These are phyloP conservation scores for Arnoldichthys spilopterus DNA, from an alignment of 2,797 vertebrate genomes.

Conservation along the genomic window DNA sequence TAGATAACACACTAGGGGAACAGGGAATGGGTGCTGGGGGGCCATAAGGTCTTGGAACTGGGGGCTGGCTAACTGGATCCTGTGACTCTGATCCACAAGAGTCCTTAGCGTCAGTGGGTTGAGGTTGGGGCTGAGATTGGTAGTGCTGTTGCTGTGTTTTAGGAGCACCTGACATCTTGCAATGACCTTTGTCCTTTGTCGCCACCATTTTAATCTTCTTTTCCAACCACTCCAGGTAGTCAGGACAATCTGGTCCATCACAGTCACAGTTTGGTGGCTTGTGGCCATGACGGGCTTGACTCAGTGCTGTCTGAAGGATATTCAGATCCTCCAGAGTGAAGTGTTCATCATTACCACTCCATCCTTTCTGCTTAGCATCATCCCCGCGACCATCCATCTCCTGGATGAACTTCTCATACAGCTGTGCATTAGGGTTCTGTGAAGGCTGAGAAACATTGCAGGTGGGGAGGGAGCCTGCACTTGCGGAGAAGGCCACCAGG, in stretches of 20 bases:
- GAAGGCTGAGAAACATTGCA: conserved; percentile 66
- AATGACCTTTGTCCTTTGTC: conserved; percentile 70
- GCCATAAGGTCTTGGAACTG: conserved; percentile 63
- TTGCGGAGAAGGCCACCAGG: conserved; percentile 92
- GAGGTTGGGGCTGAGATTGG: conserved; percentile 64
- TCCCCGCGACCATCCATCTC: conserved; percentile 81
- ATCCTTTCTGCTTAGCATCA: conserved; percentile 57
- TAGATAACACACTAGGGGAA: conserved; percentile 91
- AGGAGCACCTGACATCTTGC: conserved; percentile 66
- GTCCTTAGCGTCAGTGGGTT: conserved; percentile 65
- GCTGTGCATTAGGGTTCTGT: conserved; percentile 77
- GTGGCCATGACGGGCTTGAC: conserved; percentile 89
- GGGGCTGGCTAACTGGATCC: conserved; percentile 53
- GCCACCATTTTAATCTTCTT: conserved; percentile 90
- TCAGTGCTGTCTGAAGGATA: conserved; percentile 88
- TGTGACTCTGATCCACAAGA: conserved; percentile 62
- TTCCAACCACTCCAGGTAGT: conserved; percentile 98
- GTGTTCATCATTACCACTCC: conserved; percentile 37
- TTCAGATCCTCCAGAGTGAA: conserved; percentile 82
- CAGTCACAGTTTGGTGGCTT: conserved; percentile 97
- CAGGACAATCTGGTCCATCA: conserved; percentile 95
- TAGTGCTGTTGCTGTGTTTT: conserved; percentile 64
- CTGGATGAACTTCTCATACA: conserved; percentile 91
- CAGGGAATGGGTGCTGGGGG: conserved; percentile 84
- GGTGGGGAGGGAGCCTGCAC: conserved; percentile 85